Conservation (phyloP, 2,888 invertebrate genomes). For the Pediacus dermestoides region DNA sequence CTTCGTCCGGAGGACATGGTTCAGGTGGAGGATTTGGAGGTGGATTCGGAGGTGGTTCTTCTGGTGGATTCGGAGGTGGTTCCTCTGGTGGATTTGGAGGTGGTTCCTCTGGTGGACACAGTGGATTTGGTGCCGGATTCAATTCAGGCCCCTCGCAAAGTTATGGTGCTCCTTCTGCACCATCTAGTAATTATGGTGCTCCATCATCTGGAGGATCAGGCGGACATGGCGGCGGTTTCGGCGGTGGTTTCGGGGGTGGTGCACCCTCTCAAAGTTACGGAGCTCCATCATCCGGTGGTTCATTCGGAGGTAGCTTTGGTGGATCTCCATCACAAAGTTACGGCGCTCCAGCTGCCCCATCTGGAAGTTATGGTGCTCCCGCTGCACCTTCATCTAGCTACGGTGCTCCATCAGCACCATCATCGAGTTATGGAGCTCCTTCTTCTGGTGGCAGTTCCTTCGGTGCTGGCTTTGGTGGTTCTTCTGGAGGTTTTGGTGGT, state of each 20-base stretch:
- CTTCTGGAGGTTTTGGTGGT: slow-evolving; percentile 16
- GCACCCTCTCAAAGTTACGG: slow-evolving; percentile 58
- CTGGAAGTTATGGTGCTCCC: slow-evolving; percentile 42
- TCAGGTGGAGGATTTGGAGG: slow-evolving; percentile 33
- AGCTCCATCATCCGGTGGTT: slow-evolving; percentile 47
- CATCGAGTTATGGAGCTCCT: slow-evolving; percentile 42
- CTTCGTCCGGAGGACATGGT: slow-evolving; percentile 35
- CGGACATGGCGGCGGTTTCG: slow-evolving; percentile 33
- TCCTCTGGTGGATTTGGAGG: slow-evolving; percentile 45
- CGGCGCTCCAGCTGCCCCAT: slow-evolving; percentile 44
- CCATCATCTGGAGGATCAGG: slow-evolving; percentile 41
- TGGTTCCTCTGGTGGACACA: slow-evolving; percentile 46
- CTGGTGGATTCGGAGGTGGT: slow-evolving; percentile 45
- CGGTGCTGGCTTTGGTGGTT: slow-evolving; percentile 27
- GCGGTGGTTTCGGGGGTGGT: slow-evolving; percentile 28
- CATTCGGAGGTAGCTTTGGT: slow-evolving; percentile 38
- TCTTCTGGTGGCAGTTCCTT: slow-evolving; percentile 32
- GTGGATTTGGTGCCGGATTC: slow-evolving; percentile 57
- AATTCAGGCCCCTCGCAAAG: slow-evolving; percentile 49
- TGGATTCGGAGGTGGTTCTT: slow-evolving; percentile 33
- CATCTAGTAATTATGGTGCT: slow-evolving; percentile 35
- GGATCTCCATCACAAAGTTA: slow-evolving; percentile 43
- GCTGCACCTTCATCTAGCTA: slow-evolving; percentile 44
- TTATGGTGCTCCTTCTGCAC: slow-evolving; percentile 48
- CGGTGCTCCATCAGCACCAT: slow-evolving; percentile 35